Conservation (phyloP, 2,888 invertebrate genomes). For the Ectropis crepuscularia region DNA sequence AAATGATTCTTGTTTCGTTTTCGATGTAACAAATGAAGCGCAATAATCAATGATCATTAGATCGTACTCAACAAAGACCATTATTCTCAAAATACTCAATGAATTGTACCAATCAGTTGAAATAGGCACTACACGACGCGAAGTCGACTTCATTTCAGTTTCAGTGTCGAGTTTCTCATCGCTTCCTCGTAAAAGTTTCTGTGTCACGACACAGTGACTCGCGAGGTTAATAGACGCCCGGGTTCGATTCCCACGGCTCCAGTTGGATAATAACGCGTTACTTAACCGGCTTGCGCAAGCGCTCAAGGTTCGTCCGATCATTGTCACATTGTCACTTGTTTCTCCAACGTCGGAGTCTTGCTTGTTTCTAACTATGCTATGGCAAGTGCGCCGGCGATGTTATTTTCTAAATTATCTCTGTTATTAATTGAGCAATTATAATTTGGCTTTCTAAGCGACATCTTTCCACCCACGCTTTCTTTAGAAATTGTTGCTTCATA, state of each 20-base stretch:
- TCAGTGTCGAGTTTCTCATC: not conserved
- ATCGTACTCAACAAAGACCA: too few species aligned
- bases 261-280: constrained; percentile 76
- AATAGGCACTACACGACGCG: not conserved
- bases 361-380: constrained; percentile 5
- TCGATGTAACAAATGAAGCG: too few species aligned
- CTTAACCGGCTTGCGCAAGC: constrained; percentile 77
- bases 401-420: too few species aligned
- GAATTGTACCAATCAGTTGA: too few species aligned
- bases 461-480: too few species aligned
- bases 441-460: too few species aligned
- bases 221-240: constrained; percentile 36
- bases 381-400: not conserved
- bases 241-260: constrained; percentile 68
- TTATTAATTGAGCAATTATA: too few species aligned
- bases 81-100: too few species aligned
- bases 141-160: not conserved
- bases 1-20: too few species aligned
- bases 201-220: constrained; percentile 31
- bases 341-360: constrained; percentile 14
- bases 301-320: constrained; percentile 65
- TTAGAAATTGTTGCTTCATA: too few species aligned
- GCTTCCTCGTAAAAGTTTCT: constrained; percentile 20
- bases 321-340: constrained; percentile 47
- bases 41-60: too few species aligned